Percentiles rank a stretch among this genome's conserved stretches.
Evolutionary conservation across 2,113 vertebrate genomes (phyloP).

Genomic region (Cettia cetti): DNA sequence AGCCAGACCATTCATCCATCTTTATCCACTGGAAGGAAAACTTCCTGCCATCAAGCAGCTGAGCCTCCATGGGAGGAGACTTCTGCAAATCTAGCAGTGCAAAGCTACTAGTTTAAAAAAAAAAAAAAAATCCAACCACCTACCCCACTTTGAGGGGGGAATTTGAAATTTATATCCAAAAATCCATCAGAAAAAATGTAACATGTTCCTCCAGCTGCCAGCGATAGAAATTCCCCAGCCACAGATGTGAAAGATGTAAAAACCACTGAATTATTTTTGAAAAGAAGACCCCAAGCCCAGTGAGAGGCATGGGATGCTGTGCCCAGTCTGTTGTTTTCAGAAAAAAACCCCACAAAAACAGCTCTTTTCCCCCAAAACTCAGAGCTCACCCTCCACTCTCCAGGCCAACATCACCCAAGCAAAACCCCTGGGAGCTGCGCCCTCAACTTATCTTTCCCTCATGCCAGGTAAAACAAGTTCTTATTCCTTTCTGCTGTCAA

Average conservation of each 20-base stretch:
- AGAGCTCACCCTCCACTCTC: neutral
- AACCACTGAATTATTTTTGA: neutral
- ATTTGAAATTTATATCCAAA: neutral
- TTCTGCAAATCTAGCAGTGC: neutral
- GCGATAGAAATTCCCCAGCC: neutral
- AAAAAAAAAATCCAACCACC: neutral
- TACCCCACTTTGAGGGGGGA: neutral
- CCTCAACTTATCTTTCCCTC: neutral
- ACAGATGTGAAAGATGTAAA: neutral
- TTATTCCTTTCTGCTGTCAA: neutral
- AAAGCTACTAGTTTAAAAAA: neutral
- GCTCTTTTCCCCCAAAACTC: neutral
- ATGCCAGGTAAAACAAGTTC: neutral
- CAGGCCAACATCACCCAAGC: neutral
- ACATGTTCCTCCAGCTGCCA: neutral
- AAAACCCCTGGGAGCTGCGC: neutral
- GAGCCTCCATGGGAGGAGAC: neutral
- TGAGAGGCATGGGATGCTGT: neutral
- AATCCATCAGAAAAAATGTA: neutral
- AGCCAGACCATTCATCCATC: neutral
- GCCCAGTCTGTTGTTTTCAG: neutral
- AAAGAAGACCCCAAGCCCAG: neutral
- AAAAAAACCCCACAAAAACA: neutral
- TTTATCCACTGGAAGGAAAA: neutral
- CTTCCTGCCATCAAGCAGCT: neutral